Evolutionary conservation across 2,797 vertebrate species (phyloP), one percentile per base, ranked within the genome.

Genomic region (Psittacula derbiana): DNA sequence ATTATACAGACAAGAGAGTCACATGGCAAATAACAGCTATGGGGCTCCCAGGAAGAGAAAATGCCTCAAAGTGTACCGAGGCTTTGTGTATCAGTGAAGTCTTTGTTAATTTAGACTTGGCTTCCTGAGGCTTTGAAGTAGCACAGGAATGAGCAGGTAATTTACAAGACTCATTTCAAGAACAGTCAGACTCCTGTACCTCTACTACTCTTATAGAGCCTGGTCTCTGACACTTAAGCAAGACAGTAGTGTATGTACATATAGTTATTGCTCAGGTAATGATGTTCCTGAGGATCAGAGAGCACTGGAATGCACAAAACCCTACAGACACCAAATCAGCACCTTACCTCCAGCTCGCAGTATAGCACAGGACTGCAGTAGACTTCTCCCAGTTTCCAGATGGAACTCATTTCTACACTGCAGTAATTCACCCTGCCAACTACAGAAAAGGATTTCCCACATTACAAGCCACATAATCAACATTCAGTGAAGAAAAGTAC

Each of bases 361-460:
- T 98, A 98, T 33, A 99, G 92, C 74, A 99, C 91, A 30, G 99
- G 98, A 87, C 99, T 99, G 49, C 97, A 97, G 84, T 98, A 98
- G 25, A 92, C 83, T 31, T 98, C 98, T 52, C 98, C 98, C 93
- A 99, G 95, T 88, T 97, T 98, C 86, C 95, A 96, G 74, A 99
- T 30, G 2, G 97, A 97, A 38, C 96, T 97, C 61, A 95, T 96
- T 8, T 98, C 97, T 31, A 98, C 0, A 6, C 94, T 97, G 91
- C 96, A 98, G 91, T 30, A 95, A 41, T 95, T 97, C 61, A 97
- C 72, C 65, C 47, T 93, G 50, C 97, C 97, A n/a, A 96, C 98
- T 98, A 86, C 19, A 75, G 8, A 52, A 86, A 31, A 31, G 10
- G 80, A 84, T 95, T 93, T 86, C 49, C 38, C 41, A 80, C 19